phyloP scores from a whole-genome alignment of 2,888 invertebrate species.

The Pandemis cinnamomeana region DNA sequence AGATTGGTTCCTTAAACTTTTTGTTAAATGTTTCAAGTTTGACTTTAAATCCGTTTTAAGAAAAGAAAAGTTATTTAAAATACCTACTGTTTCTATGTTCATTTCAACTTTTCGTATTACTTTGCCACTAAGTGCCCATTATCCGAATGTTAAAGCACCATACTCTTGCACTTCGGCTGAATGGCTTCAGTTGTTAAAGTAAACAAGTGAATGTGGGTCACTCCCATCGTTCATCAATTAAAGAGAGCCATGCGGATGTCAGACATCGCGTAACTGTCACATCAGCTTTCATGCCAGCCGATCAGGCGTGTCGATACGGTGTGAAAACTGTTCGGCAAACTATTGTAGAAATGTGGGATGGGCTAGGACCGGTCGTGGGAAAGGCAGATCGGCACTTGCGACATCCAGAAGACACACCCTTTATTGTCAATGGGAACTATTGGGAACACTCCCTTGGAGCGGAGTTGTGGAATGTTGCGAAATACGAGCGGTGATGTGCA shows the following conservation, averaged over 20 bases:
- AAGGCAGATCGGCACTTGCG: constrained; percentile 49
- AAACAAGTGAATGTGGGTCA: constrained; percentile 20
- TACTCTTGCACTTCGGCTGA: background rate
- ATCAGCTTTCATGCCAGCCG: constrained; percentile 65
- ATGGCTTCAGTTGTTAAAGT: background rate
- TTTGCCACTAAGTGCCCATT: too few relatives aligned
- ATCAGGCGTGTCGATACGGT: constrained; percentile 69
- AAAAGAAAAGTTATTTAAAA: too few relatives aligned
- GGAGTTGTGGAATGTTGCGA: background rate
- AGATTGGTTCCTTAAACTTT: too few relatives aligned
- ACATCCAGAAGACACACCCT: constrained; percentile 42
- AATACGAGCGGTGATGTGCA: background rate
- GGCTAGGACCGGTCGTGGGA: constrained; percentile 77
- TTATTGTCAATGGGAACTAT: background rate
- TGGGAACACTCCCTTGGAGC: background rate
- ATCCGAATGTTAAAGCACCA: too few relatives aligned
- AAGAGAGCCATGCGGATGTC: constrained; percentile 61
- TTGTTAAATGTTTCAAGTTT: too few relatives aligned
- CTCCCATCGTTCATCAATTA: constrained; percentile 57
- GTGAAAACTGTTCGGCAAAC: constrained; percentile 69
- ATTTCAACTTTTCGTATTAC: too few relatives aligned
- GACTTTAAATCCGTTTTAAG: too few relatives aligned
- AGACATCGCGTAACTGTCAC: constrained; percentile 53
- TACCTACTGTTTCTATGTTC: too few relatives aligned
- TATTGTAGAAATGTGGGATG: constrained; percentile 62